phyloP scores from a whole-genome alignment of 1,140 invertebrate genomes.

The Drosophila gunungcola region DNA sequence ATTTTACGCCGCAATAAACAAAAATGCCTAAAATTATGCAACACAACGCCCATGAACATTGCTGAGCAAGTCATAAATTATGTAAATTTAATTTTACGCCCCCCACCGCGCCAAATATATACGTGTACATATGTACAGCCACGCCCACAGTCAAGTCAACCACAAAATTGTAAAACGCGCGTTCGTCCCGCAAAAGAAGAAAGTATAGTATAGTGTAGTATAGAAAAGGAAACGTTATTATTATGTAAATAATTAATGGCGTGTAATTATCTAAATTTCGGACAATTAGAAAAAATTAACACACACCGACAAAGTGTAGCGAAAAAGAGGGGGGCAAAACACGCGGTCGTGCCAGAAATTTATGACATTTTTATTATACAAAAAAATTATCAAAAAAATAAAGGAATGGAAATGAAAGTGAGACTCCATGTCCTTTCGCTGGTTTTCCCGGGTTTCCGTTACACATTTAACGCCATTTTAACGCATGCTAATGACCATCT shows the following conservation, averaged over 20 bases:
- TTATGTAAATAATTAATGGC: constrained; percentile 83
- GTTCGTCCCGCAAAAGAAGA: constrained; percentile 4
- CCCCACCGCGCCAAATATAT: constrained; percentile 19
- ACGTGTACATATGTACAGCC: constrained; percentile 38
- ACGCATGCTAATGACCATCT: constrained; percentile 76
- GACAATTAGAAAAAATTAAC: constrained; percentile 83
- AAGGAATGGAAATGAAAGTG: constrained; percentile 29
- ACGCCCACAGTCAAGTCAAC: constrained; percentile 56
- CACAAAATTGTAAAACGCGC: constrained; percentile 69
- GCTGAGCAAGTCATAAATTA: constrained; percentile 83
- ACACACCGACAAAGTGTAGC: constrained; percentile 14
- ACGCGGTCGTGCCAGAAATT: constrained; percentile 50
- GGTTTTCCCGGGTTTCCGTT: constrained; percentile 57
- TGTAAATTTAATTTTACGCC: constrained; percentile 83
- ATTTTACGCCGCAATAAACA: constrained; percentile 82
- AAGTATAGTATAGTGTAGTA: background rate
- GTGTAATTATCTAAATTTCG: constrained; percentile 83
- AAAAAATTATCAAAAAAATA: constrained; percentile 22
- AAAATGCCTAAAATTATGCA: constrained; percentile 83
- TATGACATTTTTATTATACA: constrained; percentile 80
- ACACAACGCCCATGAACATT: constrained; percentile 76
- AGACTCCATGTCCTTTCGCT: constrained; percentile 54
- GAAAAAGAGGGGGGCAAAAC: constrained; percentile 10
- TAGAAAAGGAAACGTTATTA: constrained; percentile 50
- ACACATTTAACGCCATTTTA: constrained; percentile 81